Evolutionary conservation across 2,888 invertebrate species (phyloP).

Genomic region (Autographa gamma): DNA sequence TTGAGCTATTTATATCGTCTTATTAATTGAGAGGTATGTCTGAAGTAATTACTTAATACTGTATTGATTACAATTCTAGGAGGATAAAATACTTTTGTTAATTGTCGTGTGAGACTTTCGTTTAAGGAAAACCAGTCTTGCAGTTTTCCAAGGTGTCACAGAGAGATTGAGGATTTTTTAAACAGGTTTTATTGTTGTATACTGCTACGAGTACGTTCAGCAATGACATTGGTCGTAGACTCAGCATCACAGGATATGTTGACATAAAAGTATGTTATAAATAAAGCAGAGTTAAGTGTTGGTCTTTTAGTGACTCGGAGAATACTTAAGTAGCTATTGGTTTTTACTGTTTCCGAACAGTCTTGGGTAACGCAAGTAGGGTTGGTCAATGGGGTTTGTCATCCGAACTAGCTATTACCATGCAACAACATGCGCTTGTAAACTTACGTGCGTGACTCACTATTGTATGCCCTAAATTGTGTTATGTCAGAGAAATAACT

Average conservation of each 20-base stretch:
- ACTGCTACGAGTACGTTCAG: not conserved
- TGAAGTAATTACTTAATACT: not conserved
- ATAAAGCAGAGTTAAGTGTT: not conserved
- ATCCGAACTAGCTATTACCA: constrained; percentile 8
- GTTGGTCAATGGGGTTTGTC: constrained; percentile 15
- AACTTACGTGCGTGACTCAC: not conserved
- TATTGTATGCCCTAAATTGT: not conserved
- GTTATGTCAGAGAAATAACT: no score
- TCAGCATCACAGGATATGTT: not conserved
- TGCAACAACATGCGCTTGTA: constrained; percentile 16
- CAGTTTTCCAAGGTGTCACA: not conserved
- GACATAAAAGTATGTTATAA: not conserved
- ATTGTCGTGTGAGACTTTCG: not conserved
- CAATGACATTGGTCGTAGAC: not conserved
- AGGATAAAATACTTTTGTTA: not conserved
- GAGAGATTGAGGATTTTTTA: not conserved
- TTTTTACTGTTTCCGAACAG: constrained; percentile 46
- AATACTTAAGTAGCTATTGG: not conserved
- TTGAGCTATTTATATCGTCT: constrained; percentile 7
- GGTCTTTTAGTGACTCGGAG: not conserved
- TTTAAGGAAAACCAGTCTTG: not conserved
- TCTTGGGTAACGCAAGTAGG: constrained; percentile 18
- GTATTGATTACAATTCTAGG: not conserved
- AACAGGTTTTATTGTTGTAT: not conserved
- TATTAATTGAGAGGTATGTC: not conserved